Evolutionary conservation across 2,888 invertebrate species (phyloP).

Genomic region (Ferrisia virgata): DNA sequence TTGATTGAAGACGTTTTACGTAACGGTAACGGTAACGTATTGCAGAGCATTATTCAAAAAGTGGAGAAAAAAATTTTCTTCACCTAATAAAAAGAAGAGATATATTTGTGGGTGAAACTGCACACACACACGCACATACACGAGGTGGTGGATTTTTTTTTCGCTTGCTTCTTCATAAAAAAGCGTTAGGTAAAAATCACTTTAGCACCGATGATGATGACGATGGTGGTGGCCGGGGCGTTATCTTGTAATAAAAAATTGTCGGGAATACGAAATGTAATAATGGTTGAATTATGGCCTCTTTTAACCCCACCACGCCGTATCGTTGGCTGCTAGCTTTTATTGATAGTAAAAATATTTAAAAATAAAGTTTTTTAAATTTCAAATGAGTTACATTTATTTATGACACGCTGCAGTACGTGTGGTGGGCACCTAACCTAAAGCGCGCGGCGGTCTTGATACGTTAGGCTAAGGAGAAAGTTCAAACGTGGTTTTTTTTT

Average conservation of each 20-base stretch:
- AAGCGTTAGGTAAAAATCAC: neutral
- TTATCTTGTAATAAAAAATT: constrained; percentile 30
- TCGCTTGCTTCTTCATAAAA: too few species aligned
- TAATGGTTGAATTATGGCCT: constrained; percentile 19
- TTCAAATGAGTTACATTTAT: constrained; percentile 28
- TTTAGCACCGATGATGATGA: too few species aligned
- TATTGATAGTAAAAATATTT: constrained; percentile 28
- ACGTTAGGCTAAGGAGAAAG: constrained; percentile 7
- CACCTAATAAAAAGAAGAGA: neutral
- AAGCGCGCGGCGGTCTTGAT: constrained; percentile 13
- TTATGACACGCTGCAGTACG: neutral
- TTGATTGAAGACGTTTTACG: constrained; percentile 11
- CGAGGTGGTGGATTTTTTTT: too few species aligned
- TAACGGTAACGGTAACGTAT: neutral
- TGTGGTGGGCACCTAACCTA: too few species aligned
- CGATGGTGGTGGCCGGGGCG: neutral
- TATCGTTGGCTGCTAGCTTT: neutral
- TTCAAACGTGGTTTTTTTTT: constrained; percentile 1
- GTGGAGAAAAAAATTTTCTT: too few species aligned
- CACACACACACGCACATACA: neutral
- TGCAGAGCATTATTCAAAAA: neutral
- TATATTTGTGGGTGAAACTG: neutral
- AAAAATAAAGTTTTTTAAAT: constrained; percentile 28
- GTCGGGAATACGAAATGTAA: constrained; percentile 6
- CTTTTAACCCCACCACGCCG: constrained; percentile 26